Evolutionary conservation across 2,888 invertebrate genomes (phyloP), one percentile per base, ranked within the genome.

Genomic region (Melolontha melolontha): DNA sequence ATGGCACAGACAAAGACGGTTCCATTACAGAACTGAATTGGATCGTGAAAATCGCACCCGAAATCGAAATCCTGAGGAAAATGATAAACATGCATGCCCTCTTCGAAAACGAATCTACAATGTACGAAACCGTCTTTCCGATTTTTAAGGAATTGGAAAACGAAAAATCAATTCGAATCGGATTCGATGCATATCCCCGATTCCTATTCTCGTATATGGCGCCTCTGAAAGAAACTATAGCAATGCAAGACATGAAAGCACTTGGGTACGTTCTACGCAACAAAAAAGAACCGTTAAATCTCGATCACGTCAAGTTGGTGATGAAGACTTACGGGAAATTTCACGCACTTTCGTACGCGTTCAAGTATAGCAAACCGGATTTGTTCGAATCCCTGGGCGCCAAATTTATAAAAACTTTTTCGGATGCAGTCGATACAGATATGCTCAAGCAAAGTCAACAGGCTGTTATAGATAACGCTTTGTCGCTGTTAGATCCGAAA

Each of bases 291-390:
- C 70, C 74, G 5, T 62, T 80, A 52, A 75, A 79, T 71, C 75
- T 74, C 6, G 55, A 76, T n/a, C 78, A 78, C 52, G 74, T 74
- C n/a, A 57, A 67, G 10, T 44, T 79, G 6, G 76, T 76, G 6
- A 67, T 79, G 65, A 72, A 71, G 42, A 75, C 76, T 17, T 75
- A 79, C 55, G 80, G 75, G 7, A 74, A 72, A 54, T 72, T 77
- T 8, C 80, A 80, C 66, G 75, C 78, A 1, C 62, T 79, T 10
- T 79, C 76, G 0, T 79, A 75, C 64, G 79, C 76, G 0, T 47
- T 79, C 34, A 73, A 73, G 34, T 73, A 74, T 42, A 71, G 73
- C 16, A 69, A 73, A 29, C 75, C 75, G 5, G 73, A 73, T 34
- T 1, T 54, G 2, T 64, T 64, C 17, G 29, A 52, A 14, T 16